Evolutionary conservation across 2,113 vertebrate genomes (phyloP).

Genomic region (Nyctibius bracteatus): DNA sequence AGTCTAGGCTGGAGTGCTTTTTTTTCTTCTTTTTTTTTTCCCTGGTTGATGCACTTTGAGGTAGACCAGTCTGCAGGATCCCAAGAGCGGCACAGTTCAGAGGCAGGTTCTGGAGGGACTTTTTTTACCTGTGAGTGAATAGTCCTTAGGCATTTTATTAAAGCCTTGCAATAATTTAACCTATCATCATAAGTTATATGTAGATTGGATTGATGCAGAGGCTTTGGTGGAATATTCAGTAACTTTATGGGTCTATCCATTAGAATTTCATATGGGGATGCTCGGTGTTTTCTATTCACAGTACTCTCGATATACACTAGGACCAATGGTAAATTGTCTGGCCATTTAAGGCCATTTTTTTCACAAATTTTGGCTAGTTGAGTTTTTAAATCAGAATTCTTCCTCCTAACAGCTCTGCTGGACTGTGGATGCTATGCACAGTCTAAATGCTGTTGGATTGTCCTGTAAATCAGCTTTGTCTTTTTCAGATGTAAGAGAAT

Average conservation of each 20-base stretch:
- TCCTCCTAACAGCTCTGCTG: background rate
- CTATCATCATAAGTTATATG: background rate
- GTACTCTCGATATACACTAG: background rate
- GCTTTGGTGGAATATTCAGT: background rate
- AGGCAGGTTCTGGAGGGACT: background rate
- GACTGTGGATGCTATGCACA: background rate
- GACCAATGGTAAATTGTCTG: background rate
- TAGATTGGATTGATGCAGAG: background rate
- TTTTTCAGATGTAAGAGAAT: background rate
- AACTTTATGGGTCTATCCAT: background rate
- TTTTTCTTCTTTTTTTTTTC: background rate
- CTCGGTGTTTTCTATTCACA: background rate
- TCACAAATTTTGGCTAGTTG: background rate
- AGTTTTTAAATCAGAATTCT: background rate
- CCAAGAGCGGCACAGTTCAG: background rate
- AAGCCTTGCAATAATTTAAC: background rate
- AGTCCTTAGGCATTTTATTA: background rate
- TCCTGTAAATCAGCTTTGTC: background rate
- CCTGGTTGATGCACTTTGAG: background rate
- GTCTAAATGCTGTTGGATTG: background rate
- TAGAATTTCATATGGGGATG: background rate
- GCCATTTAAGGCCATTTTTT: background rate
- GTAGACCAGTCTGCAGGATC: background rate
- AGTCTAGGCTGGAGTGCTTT: background rate
- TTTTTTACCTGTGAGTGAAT: background rate